Conservation (phyloP, 2,888 invertebrate genomes). For the Neuroscelio doddi region DNA sequence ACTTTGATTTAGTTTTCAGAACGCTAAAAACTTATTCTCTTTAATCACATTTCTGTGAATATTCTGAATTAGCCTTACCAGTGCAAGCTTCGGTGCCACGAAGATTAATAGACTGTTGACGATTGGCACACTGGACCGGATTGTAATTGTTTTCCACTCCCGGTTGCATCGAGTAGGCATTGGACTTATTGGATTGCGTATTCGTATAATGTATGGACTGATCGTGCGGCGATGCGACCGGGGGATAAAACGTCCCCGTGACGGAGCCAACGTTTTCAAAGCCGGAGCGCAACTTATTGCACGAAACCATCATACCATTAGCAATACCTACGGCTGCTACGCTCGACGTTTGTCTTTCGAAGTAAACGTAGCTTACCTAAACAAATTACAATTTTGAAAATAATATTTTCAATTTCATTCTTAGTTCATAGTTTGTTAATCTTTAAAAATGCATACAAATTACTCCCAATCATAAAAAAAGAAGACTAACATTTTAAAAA, state of each 20-base stretch:
- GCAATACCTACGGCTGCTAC: slow-evolving; percentile 89
- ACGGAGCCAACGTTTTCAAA: slow-evolving; percentile 88
- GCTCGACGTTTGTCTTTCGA: slow-evolving; percentile 68
- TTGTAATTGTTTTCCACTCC: slow-evolving; percentile 63
- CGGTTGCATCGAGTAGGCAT: slow-evolving; percentile 64
- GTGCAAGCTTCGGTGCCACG: slow-evolving; percentile 68
- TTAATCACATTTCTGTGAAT: no score
- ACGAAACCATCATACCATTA: slow-evolving; percentile 89
- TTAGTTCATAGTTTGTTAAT: no score
- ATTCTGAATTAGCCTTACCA: slow-evolving; percentile 52
- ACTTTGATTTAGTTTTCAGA: no score
- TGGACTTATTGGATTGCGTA: slow-evolving; percentile 60
- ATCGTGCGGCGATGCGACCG: slow-evolving; percentile 87
- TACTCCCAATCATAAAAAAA: no score
- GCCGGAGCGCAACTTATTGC: slow-evolving; percentile 87
- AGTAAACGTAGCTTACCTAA: slow-evolving; percentile 69
- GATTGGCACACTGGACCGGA: slow-evolving; percentile 63
- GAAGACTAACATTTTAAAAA: no score
- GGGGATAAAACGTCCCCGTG: slow-evolving; percentile 92
- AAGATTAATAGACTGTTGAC: slow-evolving; percentile 69
- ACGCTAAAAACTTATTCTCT: no score
- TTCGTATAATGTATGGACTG: slow-evolving; percentile 74
- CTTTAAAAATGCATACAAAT: no score
- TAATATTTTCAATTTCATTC: no score
- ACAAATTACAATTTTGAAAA: not conserved